Base-by-base conservation (phyloP, 2,888 invertebrate species). In the Tetragnatha montana region DNA sequence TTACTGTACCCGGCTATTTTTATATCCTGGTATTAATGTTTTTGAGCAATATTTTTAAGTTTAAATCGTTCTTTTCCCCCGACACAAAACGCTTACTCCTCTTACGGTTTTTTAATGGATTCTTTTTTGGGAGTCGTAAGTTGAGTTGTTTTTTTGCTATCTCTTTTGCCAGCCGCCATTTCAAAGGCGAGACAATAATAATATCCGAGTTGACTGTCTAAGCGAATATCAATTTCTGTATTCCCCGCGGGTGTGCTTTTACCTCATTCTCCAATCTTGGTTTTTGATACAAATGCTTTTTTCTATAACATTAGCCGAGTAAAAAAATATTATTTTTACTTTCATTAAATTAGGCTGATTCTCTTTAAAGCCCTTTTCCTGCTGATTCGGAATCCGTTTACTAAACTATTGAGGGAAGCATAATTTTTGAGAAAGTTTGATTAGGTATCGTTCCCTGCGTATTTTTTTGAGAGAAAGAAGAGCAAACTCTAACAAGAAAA, bases 1-100 rank as follows among this genome's bases (percentile, higher is more conserved):
- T 50, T 73, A 82, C 73, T 74, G 82, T 49, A 22, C 6, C 50
- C 3, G n/a, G 73, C 82, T 22, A 82, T 82, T 74, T 82, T 82
- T 82, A 35, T 82, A 51, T 82, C 82, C 82, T 82, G 82, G 51
- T 51, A 60, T 82, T 82, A 50, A 74, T 35, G 35, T 35, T 35
- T 35, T 35, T 35, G 35, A 35, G 35, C 35, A 35, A 35, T 82
- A 74, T 21, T 19, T 22, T 49, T 22, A 35, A 50, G 76, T 82
- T 82, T 82, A 73, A 74, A 82, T 82, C 82, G 50, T 73, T 74
- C 51, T 22, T 17, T 35, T 35, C 35, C 35, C 35, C 35, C 8
- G 14, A 82, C 60, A 60, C 60, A 60, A 60, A 60, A 60, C 60
- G 60, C 60, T 12, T 8, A 60, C 12, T 17, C 60, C 60, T 60